phyloP scores from a whole-genome alignment of 1,140 invertebrate species.

The Cataglyphis hispanica region DNA sequence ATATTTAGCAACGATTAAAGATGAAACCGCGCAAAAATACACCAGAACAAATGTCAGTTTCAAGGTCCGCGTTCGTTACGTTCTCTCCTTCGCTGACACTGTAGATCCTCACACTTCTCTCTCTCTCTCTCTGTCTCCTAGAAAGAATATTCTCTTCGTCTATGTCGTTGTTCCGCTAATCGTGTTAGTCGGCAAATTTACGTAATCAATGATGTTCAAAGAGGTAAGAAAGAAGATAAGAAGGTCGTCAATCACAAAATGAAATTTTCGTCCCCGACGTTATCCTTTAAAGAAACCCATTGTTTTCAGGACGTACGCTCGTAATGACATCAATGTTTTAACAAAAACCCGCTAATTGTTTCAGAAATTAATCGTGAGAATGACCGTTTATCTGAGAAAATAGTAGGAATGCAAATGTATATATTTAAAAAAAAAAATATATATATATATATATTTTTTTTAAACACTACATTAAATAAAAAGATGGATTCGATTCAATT shows the following conservation, averaged over 20 bases:
- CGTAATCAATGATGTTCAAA: conserved; percentile 70
- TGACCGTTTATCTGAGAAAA: background rate
- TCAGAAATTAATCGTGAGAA: conserved; percentile 11
- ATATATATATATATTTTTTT: too few species aligned
- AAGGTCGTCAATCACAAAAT: conserved; percentile 74
- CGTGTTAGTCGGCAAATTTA: conserved; percentile 75
- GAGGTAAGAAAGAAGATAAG: conserved; percentile 72
- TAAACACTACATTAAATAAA: too few species aligned
- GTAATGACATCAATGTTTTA: background rate
- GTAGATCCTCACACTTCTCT: background rate
- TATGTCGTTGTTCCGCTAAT: conserved; percentile 62
- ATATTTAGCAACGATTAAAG: conserved; percentile 33
- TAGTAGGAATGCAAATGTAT: too few species aligned
- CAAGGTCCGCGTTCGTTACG: conserved; percentile 62
- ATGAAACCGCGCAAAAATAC: conserved; percentile 50
- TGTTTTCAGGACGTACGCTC: background rate
- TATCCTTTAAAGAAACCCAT: conserved; percentile 18
- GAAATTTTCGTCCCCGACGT: background rate
- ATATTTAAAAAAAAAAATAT: too few species aligned
- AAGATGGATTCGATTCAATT: too few species aligned
- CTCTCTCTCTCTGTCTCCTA: background rate
- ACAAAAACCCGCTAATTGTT: conserved; percentile 38
- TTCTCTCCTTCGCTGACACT: conserved; percentile 41
- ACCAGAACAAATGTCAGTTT: conserved; percentile 68
- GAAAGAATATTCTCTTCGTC: background rate